Conservation (phyloP, 2,113 vertebrate genomes). For the Otis tarda region DNA sequence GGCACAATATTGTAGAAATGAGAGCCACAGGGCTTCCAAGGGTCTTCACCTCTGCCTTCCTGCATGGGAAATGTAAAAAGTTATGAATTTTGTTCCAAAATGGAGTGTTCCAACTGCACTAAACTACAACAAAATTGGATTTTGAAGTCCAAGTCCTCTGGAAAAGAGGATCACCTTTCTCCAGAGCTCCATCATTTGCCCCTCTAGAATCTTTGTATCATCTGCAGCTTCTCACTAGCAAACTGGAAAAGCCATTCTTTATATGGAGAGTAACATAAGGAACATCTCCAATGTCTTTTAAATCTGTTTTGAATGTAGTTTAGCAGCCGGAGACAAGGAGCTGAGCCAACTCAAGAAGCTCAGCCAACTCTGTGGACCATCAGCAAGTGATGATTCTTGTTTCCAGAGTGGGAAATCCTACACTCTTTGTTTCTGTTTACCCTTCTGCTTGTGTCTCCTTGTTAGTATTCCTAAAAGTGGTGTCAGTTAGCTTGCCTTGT, state of each 20-base stretch:
- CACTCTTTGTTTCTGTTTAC: constrained; percentile 5
- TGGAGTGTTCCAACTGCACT: not conserved
- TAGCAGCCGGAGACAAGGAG: constrained; percentile 5
- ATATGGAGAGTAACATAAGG: not conserved
- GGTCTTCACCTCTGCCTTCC: not conserved
- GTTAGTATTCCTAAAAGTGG: not conserved
- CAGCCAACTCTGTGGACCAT: constrained; percentile 8
- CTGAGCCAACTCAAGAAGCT: constrained; percentile 13
- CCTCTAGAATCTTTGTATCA: not conserved
- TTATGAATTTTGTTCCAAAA: not conserved
- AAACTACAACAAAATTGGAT: not conserved
- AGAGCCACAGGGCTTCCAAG: not conserved
- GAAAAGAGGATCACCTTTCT: not conserved
- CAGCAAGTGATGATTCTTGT: not conserved
- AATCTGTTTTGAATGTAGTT: not conserved
- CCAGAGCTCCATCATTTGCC: not conserved
- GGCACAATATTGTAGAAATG: not conserved
- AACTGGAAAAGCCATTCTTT: constrained; percentile 12
- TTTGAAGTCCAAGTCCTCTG: not conserved
- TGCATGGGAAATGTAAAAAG: not conserved
- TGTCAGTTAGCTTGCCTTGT: not conserved
- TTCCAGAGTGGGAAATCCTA: constrained; percentile 21
- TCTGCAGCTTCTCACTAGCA: not conserved
- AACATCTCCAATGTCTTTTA: not conserved
- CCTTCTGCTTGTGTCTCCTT: not conserved